These are phyloP conservation scores for Amblyraja radiata DNA, from an alignment of 2,797 vertebrate genomes.

Conservation along the genomic window DNA sequence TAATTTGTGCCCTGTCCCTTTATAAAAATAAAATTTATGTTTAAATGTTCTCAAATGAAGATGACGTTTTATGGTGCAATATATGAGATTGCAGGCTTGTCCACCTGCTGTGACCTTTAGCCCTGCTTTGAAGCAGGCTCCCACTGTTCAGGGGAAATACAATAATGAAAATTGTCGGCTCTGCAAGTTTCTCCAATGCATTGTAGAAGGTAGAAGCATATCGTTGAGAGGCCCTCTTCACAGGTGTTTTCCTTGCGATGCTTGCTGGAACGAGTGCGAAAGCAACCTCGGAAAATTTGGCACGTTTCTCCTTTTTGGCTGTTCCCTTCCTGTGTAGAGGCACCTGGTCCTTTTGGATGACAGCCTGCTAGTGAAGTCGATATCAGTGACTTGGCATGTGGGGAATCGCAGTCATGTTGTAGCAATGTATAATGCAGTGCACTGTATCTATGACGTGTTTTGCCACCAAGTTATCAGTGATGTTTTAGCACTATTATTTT, in stretches of 20 bases:
- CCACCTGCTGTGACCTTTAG: neutral
- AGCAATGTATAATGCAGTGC: constrained; percentile 16
- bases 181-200: neutral
- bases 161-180: neutral
- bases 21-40: neutral
- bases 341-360: neutral
- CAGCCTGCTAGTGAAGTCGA: neutral
- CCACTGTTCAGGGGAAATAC: neutral
- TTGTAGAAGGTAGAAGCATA: neutral
- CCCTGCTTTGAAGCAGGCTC: neutral
- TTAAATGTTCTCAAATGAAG: neutral
- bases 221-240: neutral
- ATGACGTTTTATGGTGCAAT: neutral
- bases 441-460: neutral
- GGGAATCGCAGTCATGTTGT: neutral
- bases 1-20: neutral
- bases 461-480: neutral
- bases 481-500: neutral
- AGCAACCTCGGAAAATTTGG: neutral
- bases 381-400: constrained; percentile 7
- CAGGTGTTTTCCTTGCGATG: neutral
- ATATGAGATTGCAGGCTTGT: neutral
- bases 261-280: neutral
- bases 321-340: constrained; percentile 10
- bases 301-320: neutral